Conservation (phyloP, 2,113 vertebrate species). For the Vulpes lagopus region DNA sequence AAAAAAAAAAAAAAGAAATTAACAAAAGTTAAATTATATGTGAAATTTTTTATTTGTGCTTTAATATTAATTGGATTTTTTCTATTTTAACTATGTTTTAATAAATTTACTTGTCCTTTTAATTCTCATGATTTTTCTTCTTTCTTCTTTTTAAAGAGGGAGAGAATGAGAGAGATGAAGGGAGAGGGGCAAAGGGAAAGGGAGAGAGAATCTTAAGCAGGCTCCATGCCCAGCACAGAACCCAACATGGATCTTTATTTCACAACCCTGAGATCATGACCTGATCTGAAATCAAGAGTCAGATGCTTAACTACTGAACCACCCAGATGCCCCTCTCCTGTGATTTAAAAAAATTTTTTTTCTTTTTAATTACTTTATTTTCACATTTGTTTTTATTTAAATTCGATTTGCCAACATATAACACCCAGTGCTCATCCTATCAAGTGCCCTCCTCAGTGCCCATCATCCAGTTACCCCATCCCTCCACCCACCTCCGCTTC, state of each 20-base stretch:
- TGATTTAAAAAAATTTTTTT: background rate
- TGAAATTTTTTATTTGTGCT: background rate
- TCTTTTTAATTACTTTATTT: too few relatives aligned
- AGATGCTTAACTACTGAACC: background rate
- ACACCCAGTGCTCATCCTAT: too few relatives aligned
- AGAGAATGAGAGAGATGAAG: background rate
- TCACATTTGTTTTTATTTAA: too few relatives aligned
- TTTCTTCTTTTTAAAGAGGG: background rate
- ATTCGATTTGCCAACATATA: too few relatives aligned
- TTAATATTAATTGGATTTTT: slow-evolving; percentile 35
- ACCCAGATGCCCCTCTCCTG: background rate
- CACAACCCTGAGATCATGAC: background rate
- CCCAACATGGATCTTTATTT: background rate
- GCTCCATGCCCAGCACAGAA: background rate
- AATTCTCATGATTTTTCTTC: background rate
- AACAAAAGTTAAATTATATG: background rate
- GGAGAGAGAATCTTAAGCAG: background rate
- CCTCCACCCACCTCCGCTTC: too few relatives aligned
- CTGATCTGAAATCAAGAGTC: background rate
- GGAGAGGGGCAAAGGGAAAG: background rate
- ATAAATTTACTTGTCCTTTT: background rate
- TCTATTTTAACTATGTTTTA: background rate
- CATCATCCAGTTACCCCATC: too few relatives aligned
- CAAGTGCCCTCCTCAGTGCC: too few relatives aligned
- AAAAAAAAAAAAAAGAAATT: too few relatives aligned